These are phyloP conservation scores for Acrossocheilus fasciatus DNA, from an alignment of 2,797 vertebrate genomes.

Conservation along the genomic window DNA sequence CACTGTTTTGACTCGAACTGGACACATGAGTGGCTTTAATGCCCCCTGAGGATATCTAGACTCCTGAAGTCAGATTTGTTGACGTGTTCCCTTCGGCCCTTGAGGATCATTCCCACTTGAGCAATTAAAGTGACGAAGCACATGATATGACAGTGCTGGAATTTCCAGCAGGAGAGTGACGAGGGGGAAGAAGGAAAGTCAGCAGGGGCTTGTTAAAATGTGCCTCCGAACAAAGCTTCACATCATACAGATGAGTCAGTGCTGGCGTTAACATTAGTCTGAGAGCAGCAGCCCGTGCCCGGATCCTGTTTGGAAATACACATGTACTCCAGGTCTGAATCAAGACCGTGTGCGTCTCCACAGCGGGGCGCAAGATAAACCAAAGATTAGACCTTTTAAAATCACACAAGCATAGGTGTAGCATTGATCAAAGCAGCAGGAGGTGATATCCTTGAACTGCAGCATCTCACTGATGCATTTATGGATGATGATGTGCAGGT, in stretches of 20 bases:
- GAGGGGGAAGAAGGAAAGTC: slow-evolving; percentile 31
- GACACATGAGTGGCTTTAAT: slow-evolving; percentile 23
- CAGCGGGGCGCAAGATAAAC: neutral
- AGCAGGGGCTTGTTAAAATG: slow-evolving; percentile 53
- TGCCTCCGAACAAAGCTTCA: slow-evolving; percentile 45
- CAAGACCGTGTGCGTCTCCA: slow-evolving; percentile 3
- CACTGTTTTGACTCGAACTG: slow-evolving; percentile 13
- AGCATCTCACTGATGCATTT: neutral
- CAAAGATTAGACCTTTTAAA: neutral
- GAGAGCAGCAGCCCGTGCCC: slow-evolving; percentile 22
- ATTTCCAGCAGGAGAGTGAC: slow-evolving; percentile 43
- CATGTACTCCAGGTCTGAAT: slow-evolving; percentile 18
- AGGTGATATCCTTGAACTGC: neutral
- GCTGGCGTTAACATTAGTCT: slow-evolving; percentile 34
- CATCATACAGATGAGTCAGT: slow-evolving; percentile 44
- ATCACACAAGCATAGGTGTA: slow-evolving; percentile 12
- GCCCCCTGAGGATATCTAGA: slow-evolving; percentile 25
- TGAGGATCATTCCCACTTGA: slow-evolving; percentile 29
- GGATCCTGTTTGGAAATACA: slow-evolving; percentile 24
- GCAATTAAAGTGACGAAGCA: slow-evolving; percentile 43
- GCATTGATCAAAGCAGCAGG: slow-evolving; percentile 41
- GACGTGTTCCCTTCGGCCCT: slow-evolving; percentile 28
- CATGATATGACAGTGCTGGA: slow-evolving; percentile 46
- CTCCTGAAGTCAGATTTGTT: slow-evolving; percentile 36
- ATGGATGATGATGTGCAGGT: neutral